Evolutionary conservation across 2,888 invertebrate genomes (phyloP), one percentile per base, ranked within the genome.

Genomic region (Amphipyra berbera): DNA sequence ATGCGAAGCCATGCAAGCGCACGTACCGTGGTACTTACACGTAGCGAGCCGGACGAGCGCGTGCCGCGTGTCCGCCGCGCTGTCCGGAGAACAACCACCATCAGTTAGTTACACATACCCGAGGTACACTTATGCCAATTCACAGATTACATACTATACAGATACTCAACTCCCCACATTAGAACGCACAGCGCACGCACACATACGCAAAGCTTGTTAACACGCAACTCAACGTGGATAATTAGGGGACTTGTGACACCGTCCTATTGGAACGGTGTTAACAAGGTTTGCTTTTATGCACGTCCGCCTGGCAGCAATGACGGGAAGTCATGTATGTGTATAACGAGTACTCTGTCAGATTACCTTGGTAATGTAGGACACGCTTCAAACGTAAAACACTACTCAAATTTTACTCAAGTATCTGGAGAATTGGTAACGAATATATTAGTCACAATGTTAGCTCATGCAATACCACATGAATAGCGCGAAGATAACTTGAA

Each of bases 21-120:
- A 67, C 61, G 58, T 61, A 55, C 68, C 70, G 72, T 54, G 67
- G 92, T 97, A 98, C 98, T 98, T 97, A 98, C 98, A 98, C 96
- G 97, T 97, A 93, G 97, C 97, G 95, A 98, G 96, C 90, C 97
- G 96, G 96, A 97, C 97, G 96, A 98, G 96, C 93, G 97, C 98
- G 97, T 97, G 97, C 97, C 97, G 96, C 95, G 97, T 96, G 96
- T 97, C 94, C 88, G 89, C 89, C 87, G 84, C 89, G 83, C 94
- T 92, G 91, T 84, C 81, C 84, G 78, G 76, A 78, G 75, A 79
- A 86, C 87, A 87, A 87, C 83, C 88, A 86, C 81, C 81, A 80
- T 66, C 66, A 73, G 86, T 88, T 88, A 88, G 83, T 86, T 81
- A 88, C 82, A 86, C 73, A 75, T 52, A 73, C 70, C 73, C 55